Conservation (phyloP, 2,113 vertebrate species). For the Archocentrus centrarchus region DNA sequence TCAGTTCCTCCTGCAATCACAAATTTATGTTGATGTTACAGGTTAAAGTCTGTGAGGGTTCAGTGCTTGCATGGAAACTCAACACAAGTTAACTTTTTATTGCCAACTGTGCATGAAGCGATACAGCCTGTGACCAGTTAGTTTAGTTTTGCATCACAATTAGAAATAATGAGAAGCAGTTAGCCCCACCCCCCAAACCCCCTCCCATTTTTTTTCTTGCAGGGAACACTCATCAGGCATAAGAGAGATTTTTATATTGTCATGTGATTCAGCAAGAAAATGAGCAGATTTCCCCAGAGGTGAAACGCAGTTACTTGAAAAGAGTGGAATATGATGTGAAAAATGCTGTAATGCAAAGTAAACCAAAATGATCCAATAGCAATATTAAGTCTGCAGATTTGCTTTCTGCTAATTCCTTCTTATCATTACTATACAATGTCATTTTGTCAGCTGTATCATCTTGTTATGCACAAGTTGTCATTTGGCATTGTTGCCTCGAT, state of each 20-base stretch:
- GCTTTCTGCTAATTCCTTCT: neutral
- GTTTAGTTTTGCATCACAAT: neutral
- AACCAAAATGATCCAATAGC: neutral
- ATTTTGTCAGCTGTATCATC: rapidly evolving
- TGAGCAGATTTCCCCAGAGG: neutral
- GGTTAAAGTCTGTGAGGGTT: too few species aligned
- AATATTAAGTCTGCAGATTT: neutral
- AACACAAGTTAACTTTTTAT: too few species aligned
- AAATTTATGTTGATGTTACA: too few species aligned
- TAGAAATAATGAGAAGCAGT: too few species aligned
- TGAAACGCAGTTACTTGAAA: neutral
- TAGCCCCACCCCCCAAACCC: too few species aligned
- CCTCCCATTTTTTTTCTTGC: too few species aligned
- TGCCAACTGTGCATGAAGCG: too few species aligned
- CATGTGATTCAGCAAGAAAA: neutral
- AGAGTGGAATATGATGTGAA: neutral
- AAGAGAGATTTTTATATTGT: neutral
- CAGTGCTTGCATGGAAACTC: too few species aligned
- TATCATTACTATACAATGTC: neutral
- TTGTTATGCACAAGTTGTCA: neutral
- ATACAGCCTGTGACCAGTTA: neutral
- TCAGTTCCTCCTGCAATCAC: too few species aligned
- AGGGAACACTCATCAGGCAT: neutral
- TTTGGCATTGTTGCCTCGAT: neutral
- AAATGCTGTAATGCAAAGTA: neutral